Conservation (phyloP, 2,888 invertebrate species). For the Pseudanteris insignis region DNA sequence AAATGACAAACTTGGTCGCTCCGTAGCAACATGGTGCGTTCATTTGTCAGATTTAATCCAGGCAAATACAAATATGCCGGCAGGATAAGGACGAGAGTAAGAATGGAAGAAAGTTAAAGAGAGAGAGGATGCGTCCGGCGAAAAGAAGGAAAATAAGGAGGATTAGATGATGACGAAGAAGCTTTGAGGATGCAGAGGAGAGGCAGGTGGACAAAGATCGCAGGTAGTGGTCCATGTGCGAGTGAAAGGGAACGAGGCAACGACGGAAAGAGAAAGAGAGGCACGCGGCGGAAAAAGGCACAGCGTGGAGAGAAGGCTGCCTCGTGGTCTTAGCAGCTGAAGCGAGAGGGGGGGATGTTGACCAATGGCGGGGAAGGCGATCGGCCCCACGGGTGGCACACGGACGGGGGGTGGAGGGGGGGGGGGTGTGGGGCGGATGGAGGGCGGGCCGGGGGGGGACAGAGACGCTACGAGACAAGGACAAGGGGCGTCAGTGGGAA, state of each 20-base stretch:
- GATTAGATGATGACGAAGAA: neutral
- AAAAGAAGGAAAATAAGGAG: constrained; percentile 11
- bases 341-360: constrained; percentile 40
- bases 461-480: no score
- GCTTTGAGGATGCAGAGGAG: constrained; percentile 13
- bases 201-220: constrained; percentile 38
- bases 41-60: constrained; percentile 37
- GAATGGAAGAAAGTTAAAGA: constrained; percentile 6
- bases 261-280: constrained; percentile 11
- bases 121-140: constrained; percentile 7
- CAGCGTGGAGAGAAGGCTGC: constrained; percentile 42
- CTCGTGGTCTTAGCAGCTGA: constrained; percentile 38
- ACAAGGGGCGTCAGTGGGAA: no score
- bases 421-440: no score
- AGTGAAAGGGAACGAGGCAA: constrained; percentile 7
- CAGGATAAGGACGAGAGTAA: constrained; percentile 13
- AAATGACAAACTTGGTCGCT: constrained; percentile 26
- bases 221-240: constrained; percentile 37
- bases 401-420: no score
- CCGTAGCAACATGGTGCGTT: constrained; percentile 21
- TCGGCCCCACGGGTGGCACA: constrained; percentile 42
- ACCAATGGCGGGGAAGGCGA: constrained; percentile 45
- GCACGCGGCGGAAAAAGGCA: constrained; percentile 23
- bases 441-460: no score
- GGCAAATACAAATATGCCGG: constrained; percentile 40